phyloP scores from a whole-genome alignment of 2,113 vertebrate genomes.

The Connochaetes taurinus region DNA sequence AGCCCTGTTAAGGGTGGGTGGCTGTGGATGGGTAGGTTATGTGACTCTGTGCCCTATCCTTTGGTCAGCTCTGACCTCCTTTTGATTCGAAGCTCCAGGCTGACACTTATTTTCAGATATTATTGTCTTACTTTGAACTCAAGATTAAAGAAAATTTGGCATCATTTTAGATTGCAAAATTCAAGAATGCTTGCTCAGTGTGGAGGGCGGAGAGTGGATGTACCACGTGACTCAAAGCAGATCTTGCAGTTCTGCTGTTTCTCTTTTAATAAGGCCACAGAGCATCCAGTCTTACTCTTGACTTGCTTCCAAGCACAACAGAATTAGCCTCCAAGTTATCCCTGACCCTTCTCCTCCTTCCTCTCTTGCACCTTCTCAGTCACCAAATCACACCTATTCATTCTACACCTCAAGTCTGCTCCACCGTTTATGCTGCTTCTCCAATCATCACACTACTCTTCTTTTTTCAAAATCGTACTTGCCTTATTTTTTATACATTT shows the following conservation, averaged over 20 bases:
- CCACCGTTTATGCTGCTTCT: neutral
- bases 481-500: neutral
- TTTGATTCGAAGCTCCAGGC: neutral
- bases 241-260: neutral
- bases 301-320: neutral
- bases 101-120: neutral
- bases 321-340: neutral
- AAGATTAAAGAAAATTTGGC: neutral
- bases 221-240: neutral
- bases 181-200: neutral
- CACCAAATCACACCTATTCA: neutral
- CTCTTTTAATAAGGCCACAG: neutral
- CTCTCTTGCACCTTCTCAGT: neutral
- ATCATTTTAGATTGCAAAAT: neutral
- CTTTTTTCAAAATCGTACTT: neutral
- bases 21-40: neutral
- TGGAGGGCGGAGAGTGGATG: neutral
- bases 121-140: conserved; percentile 11
- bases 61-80: neutral
- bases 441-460: neutral
- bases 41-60: neutral
- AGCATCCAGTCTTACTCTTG: neutral
- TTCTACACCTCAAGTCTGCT: neutral
- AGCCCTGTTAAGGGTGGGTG: neutral
- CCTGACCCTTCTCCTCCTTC: neutral